Percentiles rank a stretch among this genome's conserved stretches.
Conservation (phyloP, 2,888 invertebrate genomes). For the Acrocera orbiculus region DNA sequence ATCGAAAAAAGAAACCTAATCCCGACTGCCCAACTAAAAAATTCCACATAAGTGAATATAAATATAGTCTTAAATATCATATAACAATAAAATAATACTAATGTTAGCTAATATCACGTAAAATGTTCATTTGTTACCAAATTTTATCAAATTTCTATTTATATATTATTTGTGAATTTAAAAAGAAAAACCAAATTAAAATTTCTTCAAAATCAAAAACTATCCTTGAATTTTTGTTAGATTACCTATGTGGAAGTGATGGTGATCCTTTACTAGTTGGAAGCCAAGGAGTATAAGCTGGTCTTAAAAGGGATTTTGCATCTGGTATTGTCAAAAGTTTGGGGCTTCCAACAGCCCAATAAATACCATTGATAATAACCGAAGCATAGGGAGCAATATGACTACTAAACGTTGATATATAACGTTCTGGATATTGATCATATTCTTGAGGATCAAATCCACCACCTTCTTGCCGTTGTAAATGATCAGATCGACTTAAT, state of each 20-base stretch:
- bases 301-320: slow-evolving; percentile 81
- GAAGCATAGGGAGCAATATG: slow-evolving; percentile 97
- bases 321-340: slow-evolving; percentile 94
- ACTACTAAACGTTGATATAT: slow-evolving; percentile 89
- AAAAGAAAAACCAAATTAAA: not conserved
- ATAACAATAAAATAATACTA: too few relatives aligned
- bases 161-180: too few relatives aligned
- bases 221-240: not conserved
- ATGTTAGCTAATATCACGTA: too few relatives aligned
- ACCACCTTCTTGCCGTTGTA: slow-evolving; percentile 82
- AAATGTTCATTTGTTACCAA: too few relatives aligned
- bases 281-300: slow-evolving; percentile 84
- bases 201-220: not conserved
- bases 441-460: slow-evolving; percentile 79
- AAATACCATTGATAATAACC: slow-evolving; percentile 93
- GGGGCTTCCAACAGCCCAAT: slow-evolving; percentile 96
- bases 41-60: too few relatives aligned
- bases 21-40: too few relatives aligned
- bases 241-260: slow-evolving; percentile 57
- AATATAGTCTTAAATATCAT: too few relatives aligned
- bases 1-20: too few relatives aligned
- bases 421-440: slow-evolving; percentile 80
- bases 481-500: slow-evolving; percentile 82
- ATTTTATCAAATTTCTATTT: too few relatives aligned
- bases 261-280: slow-evolving; percentile 78